phyloP scores from a whole-genome alignment of 2,113 vertebrate genomes.

The Cariama cristata region DNA sequence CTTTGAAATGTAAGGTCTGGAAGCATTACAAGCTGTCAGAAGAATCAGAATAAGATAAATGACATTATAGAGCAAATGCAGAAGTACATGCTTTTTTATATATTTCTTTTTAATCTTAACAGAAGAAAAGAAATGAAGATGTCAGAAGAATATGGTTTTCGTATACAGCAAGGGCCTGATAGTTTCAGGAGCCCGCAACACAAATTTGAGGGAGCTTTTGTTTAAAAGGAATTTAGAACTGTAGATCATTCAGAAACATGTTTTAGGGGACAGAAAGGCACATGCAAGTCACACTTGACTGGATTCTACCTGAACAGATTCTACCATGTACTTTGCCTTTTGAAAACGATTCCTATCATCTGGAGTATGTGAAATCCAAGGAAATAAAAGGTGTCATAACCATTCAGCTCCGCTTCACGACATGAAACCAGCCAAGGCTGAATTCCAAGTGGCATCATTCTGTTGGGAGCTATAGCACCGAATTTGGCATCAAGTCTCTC shows the following conservation, averaged over 20 bases:
- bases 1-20: constrained; percentile 17
- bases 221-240: background rate
- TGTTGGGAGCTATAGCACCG: background rate
- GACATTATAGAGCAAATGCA: background rate
- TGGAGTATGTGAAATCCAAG: background rate
- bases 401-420: background rate
- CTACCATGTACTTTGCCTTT: background rate
- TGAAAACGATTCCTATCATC: background rate
- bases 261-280: background rate
- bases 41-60: constrained; percentile 22
- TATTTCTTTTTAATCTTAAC: background rate
- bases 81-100: background rate
- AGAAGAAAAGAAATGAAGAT: background rate
- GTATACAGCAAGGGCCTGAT: background rate
- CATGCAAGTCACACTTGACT: background rate
- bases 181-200: background rate
- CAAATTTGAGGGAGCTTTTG: background rate
- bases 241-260: background rate
- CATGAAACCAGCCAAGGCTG: background rate
- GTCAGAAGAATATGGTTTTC: background rate
- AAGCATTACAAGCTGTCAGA: constrained; percentile 21
- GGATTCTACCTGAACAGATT: background rate
- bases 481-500: background rate
- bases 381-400: background rate
- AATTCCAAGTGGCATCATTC: background rate